Percentiles rank a stretch among this genome's conserved stretches.
Conservation (phyloP, 1,140 invertebrate species). For the Brachionus koreanus region DNA sequence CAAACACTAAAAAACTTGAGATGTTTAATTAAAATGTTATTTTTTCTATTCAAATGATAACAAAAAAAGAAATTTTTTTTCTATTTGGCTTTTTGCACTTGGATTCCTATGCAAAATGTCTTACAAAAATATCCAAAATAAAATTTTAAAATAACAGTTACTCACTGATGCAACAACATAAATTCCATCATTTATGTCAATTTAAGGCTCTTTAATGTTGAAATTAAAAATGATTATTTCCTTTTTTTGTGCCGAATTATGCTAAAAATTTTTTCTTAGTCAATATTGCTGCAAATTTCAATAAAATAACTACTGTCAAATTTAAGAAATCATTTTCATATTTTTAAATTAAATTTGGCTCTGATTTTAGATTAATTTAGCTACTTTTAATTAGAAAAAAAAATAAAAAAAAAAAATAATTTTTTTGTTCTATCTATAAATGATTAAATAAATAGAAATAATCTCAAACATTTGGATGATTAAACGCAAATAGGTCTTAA, state of each 20-base stretch:
- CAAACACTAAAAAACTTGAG: constrained; percentile 14
- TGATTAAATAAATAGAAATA: neutral
- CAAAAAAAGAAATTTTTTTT: neutral
- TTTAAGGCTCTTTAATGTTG: neutral
- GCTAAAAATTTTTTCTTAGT: neutral
- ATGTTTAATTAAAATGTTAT: constrained; percentile 40
- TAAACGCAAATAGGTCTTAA: neutral
- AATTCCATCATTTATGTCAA: neutral
- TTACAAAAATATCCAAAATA: too few species aligned
- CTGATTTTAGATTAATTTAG: too few species aligned
- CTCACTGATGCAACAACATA: neutral
- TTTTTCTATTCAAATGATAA: constrained; percentile 10
- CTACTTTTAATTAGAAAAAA: too few species aligned
- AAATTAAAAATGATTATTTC: neutral
- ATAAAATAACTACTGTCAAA: too few species aligned
- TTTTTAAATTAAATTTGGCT: too few species aligned
- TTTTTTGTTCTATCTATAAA: neutral
- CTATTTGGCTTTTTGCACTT: neutral
- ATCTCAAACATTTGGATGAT: neutral
- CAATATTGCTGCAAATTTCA: neutral
- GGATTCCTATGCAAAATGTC: neutral
- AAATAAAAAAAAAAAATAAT: too few species aligned
- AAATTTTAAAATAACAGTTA: too few species aligned
- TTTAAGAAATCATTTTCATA: too few species aligned
- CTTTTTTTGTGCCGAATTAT: neutral